These are phyloP conservation scores for Ectemnius cavifrons DNA, from an alignment of 2,888 invertebrate genomes.

Conservation along the genomic window DNA sequence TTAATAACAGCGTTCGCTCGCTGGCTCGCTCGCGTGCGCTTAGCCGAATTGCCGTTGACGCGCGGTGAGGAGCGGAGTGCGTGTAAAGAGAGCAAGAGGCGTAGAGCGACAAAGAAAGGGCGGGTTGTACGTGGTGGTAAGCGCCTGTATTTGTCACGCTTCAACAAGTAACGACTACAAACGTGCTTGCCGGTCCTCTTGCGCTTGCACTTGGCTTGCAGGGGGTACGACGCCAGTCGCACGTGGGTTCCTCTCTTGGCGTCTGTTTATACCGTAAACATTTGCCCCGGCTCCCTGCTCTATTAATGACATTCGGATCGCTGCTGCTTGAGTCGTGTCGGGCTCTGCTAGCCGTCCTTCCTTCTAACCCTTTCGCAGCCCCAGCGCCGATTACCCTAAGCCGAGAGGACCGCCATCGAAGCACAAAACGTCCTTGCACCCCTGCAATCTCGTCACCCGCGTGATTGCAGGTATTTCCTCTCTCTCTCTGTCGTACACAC, in stretches of 20 bases:
- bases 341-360: constrained; percentile 14
- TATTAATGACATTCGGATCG: constrained; percentile 64
- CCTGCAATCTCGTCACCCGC: too few species aligned
- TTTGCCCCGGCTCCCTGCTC: constrained; percentile 52
- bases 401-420: background rate
- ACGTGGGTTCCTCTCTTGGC: constrained; percentile 23
- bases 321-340: constrained; percentile 43
- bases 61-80: background rate
- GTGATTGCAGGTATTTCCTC: too few species aligned
- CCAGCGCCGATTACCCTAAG: background rate
- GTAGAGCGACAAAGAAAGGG: too few species aligned
- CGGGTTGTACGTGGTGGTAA: constrained; percentile 9
- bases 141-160: constrained; percentile 50
- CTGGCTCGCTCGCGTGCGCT: too few species aligned
- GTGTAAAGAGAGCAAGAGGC: too few species aligned
- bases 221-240: constrained; percentile 25
- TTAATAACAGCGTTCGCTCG: too few species aligned
- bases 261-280: constrained; percentile 63
- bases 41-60: too few species aligned
- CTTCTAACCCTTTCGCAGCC: constrained; percentile 33
- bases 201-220: too few species aligned
- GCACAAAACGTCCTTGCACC: too few species aligned
- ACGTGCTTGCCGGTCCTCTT: too few species aligned
- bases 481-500: too few species aligned
- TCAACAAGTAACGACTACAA: constrained; percentile 44